A percentile compares a stretch with the other conserved stretches of the same genome.
phyloP scores from a whole-genome alignment of 1,140 invertebrate species.

The Gryon sp. region DNA sequence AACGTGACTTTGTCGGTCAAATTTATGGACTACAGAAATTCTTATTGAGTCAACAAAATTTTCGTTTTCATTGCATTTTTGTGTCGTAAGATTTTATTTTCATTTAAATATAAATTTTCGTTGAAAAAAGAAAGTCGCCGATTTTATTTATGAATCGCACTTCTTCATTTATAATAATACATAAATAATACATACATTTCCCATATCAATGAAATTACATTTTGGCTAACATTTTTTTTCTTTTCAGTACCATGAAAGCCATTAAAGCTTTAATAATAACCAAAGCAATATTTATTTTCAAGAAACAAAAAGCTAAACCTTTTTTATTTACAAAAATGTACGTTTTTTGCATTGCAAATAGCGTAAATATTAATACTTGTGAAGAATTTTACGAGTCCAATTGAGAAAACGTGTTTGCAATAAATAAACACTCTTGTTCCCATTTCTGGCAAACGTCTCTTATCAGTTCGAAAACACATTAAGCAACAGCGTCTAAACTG shows the following conservation, averaged over 20 bases:
- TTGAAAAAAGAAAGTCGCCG: no score
- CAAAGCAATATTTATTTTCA: no score
- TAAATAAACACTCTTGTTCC: constrained; percentile 34
- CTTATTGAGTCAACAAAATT: background rate
- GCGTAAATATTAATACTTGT: constrained; percentile 26
- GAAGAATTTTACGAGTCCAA: constrained; percentile 31
- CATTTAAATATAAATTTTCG: no score
- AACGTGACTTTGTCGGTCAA: background rate
- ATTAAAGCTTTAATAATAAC: no score
- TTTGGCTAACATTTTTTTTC: background rate
- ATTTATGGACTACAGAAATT: background rate
- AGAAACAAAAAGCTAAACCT: no score
- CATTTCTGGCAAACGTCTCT: constrained; percentile 14
- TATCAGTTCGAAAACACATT: constrained; percentile 29
- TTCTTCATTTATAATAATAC: no score
- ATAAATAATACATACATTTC: no score
- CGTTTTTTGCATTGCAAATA: background rate
- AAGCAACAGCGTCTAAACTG: constrained; percentile 16
- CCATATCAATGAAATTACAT: no score
- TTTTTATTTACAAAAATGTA: no score
- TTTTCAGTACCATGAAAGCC: no score
- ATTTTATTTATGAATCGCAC: no score
- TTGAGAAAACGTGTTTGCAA: constrained; percentile 25
- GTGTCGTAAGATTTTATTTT: background rate
- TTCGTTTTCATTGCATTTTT: background rate